A percentile compares a stretch with the other conserved stretches of the same genome.
These are phyloP conservation scores for Anolis apletophallus DNA, from an alignment of 2,797 vertebrate genomes.

Conservation along the genomic window DNA sequence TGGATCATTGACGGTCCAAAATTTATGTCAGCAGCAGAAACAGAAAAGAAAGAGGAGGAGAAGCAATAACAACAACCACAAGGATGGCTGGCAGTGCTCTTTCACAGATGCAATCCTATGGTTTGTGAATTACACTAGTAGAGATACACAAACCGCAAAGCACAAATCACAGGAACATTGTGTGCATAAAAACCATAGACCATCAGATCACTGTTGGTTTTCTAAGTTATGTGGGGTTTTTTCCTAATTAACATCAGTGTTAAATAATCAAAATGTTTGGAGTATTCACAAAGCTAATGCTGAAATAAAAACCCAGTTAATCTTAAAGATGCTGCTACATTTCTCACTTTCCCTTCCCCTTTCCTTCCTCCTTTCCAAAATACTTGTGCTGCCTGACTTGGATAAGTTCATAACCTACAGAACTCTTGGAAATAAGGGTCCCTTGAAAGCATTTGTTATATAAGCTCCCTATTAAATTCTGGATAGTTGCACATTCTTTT, in stretches of 20 bases:
- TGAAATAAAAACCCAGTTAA: no score
- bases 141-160: not conserved
- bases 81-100: not conserved
- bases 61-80: not conserved
- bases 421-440: not conserved
- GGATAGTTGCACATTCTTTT: not conserved
- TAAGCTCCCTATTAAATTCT: conserved; percentile 13
- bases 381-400: conserved; percentile 24
- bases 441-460: accelerated
- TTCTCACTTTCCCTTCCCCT: no score
- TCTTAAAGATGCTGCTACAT: no score
- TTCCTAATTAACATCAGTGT: not conserved
- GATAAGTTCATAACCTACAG: conserved; percentile 9
- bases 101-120: not conserved
- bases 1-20: no score
- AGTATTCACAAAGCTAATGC: no score
- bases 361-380: no score
- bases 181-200: not conserved
- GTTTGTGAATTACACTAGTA: not conserved
- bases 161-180: not conserved
- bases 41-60: not conserved
- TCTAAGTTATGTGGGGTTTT: not conserved
- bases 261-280: not conserved
- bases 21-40: no score
- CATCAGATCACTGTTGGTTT: not conserved